Base-by-base conservation (phyloP, 2,113 vertebrate genomes). In the Rallus limicola region DNA sequence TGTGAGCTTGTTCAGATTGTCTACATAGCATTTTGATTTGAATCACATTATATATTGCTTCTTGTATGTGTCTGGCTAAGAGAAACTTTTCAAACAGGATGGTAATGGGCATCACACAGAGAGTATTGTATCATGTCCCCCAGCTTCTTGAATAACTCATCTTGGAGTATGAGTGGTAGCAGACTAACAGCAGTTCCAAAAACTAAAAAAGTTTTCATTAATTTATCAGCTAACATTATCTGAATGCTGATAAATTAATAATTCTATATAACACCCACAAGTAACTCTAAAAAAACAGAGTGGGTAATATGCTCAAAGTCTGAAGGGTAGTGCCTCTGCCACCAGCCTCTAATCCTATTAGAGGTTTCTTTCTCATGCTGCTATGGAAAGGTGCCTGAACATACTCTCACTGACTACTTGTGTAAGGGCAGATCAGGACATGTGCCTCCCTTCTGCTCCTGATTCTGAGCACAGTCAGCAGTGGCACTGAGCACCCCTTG, bases 251-350 rank as follows among this genome's bases (percentile, higher is more conserved):
- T 46, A 59, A 80, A 90, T 63, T 6, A 90, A 48, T 88, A 71
- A 78, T 71, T 86, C 81, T 24, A 38, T 31, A 1, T 56, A 56
- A 68, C 29, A 67, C 12, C 13, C 68, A 33, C 69, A 92, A 74
- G 80, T 63, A 77, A 70, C 38, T 82, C 87, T 70, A 75, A 52
- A 93, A 93, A 90, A 80, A 80, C 69, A 88, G 75, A 86, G 82
- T 82, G 82, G 92, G 50, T 16, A 28, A 29, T 10, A 40, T 36
- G 72, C 80, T 82, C 62, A 20, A 8, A 76, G 62, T 79, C 36
- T 79, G 48, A 85, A 92, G 76, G 52, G 50, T 10, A 16, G 69
- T 28, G 60, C 42, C n/a, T 60, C 55, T 90, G 82, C 69, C 53
- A 26, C 60, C 44, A 82, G 25, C 18, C 42, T 77, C 50, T 87